Base-by-base conservation (phyloP, 2,888 invertebrate genomes). In the Pinctada fucata region DNA sequence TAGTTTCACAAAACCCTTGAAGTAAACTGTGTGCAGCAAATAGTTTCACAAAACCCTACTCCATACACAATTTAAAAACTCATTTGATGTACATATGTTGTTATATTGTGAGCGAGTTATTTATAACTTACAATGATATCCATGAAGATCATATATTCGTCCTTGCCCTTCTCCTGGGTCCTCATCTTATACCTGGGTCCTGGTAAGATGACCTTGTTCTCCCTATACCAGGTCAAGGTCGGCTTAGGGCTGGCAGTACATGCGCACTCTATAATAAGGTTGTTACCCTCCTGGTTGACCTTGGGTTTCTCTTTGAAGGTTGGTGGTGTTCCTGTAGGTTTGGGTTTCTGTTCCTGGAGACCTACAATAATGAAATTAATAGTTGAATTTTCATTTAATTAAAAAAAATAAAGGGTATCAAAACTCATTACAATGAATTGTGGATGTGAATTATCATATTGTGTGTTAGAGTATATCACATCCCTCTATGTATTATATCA, bases 251-350 rank as follows among this genome's bases (percentile, higher is more conserved):
- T 97, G 69, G 98, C 98, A 93, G 92, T 93, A 76, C 97, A 96
- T 90, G 95, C 95, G 94, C 99, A 99, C 93, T 97, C 97, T 97
- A 99, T 97, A 83, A 97, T 96, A 90, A 99, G 98, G 90, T 98
- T 95, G 87, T 98, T 98, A 89, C 98, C 99, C 94, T 98, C 98
- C 92, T 99, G 99, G 94, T 98, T 97, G 93, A 99, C 99, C 94
- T 97, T 96, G 85, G 99, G 99, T 94, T 99, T 99, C 94, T 98
- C 98, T 92, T 97, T 95, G 93, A 99, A 99, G 49, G 97, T 97
- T 78, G 99, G 99, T 51, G 97, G 97, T 45, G 86, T 83, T 3
- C 90, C 91, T 6, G 78, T 81, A 13, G 77, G 82, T 65, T 84
- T 80, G 4, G 79, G 76, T 76, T 80, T 79, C 58, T 58, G 58